Base-by-base conservation (phyloP, 2,113 vertebrate genomes). In the Nestor notabilis region DNA sequence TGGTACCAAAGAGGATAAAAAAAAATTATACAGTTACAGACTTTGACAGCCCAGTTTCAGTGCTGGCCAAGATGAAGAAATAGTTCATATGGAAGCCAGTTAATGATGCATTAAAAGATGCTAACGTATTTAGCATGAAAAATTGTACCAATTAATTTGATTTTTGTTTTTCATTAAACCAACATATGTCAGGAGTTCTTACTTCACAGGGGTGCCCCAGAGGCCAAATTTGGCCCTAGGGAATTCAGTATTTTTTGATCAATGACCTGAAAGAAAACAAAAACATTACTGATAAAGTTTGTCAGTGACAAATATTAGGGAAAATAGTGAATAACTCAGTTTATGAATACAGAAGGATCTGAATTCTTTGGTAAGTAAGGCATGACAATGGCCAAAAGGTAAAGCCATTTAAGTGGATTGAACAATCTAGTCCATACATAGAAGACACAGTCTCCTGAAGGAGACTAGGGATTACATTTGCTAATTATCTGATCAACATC, bases 261-360 rank as follows among this genome's bases (percentile, higher is more conserved):
- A 96, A 92, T 90, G 88, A 96, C 90, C 95, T 96, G 95, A 95
- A 97, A 96, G 90, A 96, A 96, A 96, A 96, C 92, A 96, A 96
- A 97, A 96, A 92, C 64, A 95, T 63, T 70, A 90, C 96, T 82
- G 50, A 93, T 90, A 72, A 93, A 91, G 44, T 90, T 92, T 89
- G 64, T 77, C 88, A 83, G 39, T 81, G 76, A 66, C 39, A 89
- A 91, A 56, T 89, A 81, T 15, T 27, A 71, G 15, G 64, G 47
- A 68, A 95, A 95, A 79, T 29, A 87, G 44, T 47, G 29, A 93
- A 78, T 46, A 93, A 58, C 2, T 78, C 71, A 55, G 18, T 75
- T 94, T 64, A 78, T 21, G 31, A 31, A 41, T 53, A 64, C 10
- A 82, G 21, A 71, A 66, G 12, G n/a, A 81, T 63, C 55, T 66